A percentile compares a stretch with the other conserved stretches of the same genome.
Evolutionary conservation across 2,888 invertebrate species (phyloP).

Genomic region (Campoletis raptor): DNA sequence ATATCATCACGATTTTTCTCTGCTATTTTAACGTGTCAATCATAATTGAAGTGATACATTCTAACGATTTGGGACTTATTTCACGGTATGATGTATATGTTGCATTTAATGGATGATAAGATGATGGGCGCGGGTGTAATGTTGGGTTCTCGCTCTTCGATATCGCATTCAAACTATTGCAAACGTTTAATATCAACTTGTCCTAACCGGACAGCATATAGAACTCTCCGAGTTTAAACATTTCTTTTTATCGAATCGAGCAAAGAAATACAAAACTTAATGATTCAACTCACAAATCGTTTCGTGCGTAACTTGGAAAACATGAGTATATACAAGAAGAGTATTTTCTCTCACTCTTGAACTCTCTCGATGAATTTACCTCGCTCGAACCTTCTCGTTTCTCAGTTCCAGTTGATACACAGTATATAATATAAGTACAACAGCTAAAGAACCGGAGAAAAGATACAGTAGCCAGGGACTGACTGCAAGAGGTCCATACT

Average conservation of each 20-base stretch:
- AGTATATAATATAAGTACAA: constrained; percentile 54
- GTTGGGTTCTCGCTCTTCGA: neutral
- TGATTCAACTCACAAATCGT: constrained; percentile 67
- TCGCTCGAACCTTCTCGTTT: constrained; percentile 48
- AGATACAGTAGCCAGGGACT: constrained; percentile 53
- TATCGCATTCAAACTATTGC: constrained; percentile 23
- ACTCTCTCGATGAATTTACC: neutral
- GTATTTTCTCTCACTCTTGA: constrained; percentile 13
- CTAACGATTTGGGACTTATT: neutral
- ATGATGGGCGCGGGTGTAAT: constrained; percentile 19
- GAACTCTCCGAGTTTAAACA: constrained; percentile 21
- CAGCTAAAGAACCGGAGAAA: constrained; percentile 23
- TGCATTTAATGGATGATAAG: constrained; percentile 45
- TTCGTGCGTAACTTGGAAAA: constrained; percentile 63
- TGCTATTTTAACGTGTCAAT: neutral
- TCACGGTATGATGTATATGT: constrained; percentile 26
- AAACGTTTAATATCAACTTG: constrained; percentile 39
- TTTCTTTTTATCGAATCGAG: constrained; percentile 36
- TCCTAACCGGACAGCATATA: constrained; percentile 12
- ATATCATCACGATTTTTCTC: neutral
- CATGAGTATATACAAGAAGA: constrained; percentile 51
- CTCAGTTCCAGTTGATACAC: constrained; percentile 50
- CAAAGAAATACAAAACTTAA: constrained; percentile 46
- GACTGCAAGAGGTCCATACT: constrained; percentile 43
- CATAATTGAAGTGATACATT: constrained; percentile 1